phyloP scores from a whole-genome alignment of 1,140 invertebrate species.

The Cyclina sinensis region DNA sequence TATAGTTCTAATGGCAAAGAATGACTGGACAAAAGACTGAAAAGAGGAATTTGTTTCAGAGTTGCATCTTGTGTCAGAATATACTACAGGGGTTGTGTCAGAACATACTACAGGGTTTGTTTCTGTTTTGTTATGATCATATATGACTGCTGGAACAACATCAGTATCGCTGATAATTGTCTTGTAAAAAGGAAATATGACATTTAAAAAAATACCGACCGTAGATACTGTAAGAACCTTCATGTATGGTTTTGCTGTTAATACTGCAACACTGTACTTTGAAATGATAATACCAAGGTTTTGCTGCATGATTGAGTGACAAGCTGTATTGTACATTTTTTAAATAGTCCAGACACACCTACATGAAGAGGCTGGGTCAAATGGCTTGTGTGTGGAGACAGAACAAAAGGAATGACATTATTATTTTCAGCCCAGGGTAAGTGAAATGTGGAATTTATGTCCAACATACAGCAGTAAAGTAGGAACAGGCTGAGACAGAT shows the following conservation, averaged over 20 bases:
- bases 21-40: background rate
- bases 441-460: constrained; percentile 76
- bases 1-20: background rate
- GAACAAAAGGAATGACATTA: constrained; percentile 74
- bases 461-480: constrained; percentile 86
- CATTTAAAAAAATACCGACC: background rate
- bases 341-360: constrained; percentile 70
- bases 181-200: constrained; percentile 15
- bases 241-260: constrained; percentile 88
- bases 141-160: too few species aligned
- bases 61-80: background rate
- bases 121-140: background rate
- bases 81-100: background rate
- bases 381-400: constrained; percentile 70
- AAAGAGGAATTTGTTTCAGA: background rate
- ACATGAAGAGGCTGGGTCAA: constrained; percentile 50
- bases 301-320: constrained; percentile 20
- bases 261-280: background rate
- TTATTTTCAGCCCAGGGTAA: constrained; percentile 61
- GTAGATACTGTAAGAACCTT: background rate
- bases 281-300: background rate
- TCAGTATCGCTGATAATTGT: background rate
- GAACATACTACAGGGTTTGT: background rate
- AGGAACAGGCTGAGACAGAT: constrained; percentile 68
- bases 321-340: constrained; percentile 63